phyloP scores from a whole-genome alignment of 2,113 vertebrate genomes.

The Dipodomys stephensi region DNA sequence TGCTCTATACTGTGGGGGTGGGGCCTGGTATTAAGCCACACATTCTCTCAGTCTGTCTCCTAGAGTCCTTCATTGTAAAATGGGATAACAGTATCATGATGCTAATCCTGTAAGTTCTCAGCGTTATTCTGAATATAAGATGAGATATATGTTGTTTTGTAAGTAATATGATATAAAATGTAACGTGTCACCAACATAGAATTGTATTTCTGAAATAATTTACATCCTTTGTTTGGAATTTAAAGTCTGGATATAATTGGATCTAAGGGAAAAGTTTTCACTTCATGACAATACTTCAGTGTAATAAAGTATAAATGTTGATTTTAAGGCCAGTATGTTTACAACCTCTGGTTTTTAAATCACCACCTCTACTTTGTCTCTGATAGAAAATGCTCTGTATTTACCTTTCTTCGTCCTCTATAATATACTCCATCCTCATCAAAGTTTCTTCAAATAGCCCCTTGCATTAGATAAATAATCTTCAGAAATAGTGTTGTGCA shows the following conservation, averaged over 20 bases:
- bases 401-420: too few species aligned
- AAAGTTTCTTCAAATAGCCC: too few species aligned
- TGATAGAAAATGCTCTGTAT: too few species aligned
- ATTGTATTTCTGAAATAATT: constrained; percentile 2
- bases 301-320: background rate
- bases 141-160: background rate
- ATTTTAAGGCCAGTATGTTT: background rate
- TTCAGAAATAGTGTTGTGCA: background rate
- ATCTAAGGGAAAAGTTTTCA: background rate
- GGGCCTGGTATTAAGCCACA: too few species aligned
- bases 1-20: too few species aligned
- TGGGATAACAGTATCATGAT: too few species aligned
- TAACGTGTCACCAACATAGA: background rate
- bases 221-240: background rate
- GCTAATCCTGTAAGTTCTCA: too few species aligned
- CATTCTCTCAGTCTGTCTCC: too few species aligned
- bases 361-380: background rate
- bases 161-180: constrained; percentile 2
- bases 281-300: background rate
- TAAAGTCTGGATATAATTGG: background rate
- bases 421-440: too few species aligned
- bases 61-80: too few species aligned
- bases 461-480: background rate
- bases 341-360: constrained; percentile 20
- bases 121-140: background rate